Evolutionary conservation across 2,888 invertebrate species (phyloP), one percentile per base, ranked within the genome.

Genomic region (Isoperla grammatica): DNA sequence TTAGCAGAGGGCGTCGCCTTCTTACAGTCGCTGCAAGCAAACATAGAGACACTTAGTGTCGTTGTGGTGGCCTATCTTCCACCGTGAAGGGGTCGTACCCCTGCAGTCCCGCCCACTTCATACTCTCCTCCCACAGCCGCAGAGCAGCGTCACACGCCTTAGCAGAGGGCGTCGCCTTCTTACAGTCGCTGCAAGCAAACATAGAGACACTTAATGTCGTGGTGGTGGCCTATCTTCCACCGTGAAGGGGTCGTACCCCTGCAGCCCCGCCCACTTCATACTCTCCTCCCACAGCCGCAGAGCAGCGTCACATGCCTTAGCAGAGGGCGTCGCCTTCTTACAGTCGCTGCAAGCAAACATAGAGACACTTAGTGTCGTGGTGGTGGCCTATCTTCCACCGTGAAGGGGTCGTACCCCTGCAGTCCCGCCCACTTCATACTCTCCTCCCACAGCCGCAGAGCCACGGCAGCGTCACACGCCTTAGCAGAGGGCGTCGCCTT

Each of bases 401-500:
- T 63, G 57, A 61, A 54, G 15, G 56, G 53, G 65, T 81, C 71
- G 64, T 76, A 76, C 59, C 75, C 68, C 19, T 76, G 70, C 13
- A 83, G 68, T 12, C 78, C 76, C 5, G 84, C 76, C 13, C 79
- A 67, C 57, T 80, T 74, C 1, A 79, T 66, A 62, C 84, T 85
- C 56, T 76, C 74, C 1, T 80, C 75, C 87, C 87, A 88, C 11
- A 89, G 72, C 23, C 63, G 62, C 35, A 50, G 57, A 2, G 69
- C 68, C 9, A 62, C 57, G 37, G 65, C 57, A 39, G 63, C 55
- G 61, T 68, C 63, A 20, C 64, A 43, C 12, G 65, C 68, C 12
- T 61, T 59, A 12, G 62, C 56, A 8, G 61, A 59, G 8, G 65
- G 61, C 6, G 62, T 62, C 13, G 60, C 59, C n/a, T 59, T 59